Evolutionary conservation across 2,113 vertebrate genomes (phyloP), one percentile per base, ranked within the genome.

Genomic region (Anoura caudifer): DNA sequence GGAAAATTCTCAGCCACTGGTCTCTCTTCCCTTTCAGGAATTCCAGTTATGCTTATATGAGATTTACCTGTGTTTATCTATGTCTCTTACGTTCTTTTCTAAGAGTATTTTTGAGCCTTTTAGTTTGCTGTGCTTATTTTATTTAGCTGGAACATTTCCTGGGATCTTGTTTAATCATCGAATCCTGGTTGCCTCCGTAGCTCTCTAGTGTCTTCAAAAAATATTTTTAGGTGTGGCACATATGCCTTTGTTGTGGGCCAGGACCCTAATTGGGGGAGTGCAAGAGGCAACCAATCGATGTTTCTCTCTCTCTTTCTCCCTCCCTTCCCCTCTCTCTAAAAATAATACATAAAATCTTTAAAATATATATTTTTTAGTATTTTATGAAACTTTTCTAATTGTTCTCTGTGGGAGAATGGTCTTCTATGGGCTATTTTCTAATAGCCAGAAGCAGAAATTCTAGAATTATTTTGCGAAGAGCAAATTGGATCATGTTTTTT

Each of bases 131-230:
- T 72, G 45, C 72, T 59, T 79, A 82, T 77, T 93, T 41, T 84
- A 82, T 72, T 93, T 67, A 93, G n/a, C 70, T 81, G 82, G 47
- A 63, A 82, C 4, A 11, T 87, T 87, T 95, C 73, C 77, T 91
- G 65, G 77, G 28, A 41, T 81, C 65, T 95, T 95, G 45, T 77
- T 50, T 76, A 56, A 43, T 38, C 70, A 79, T 95, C 56, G 52
- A 90, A 45, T 86, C 13, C 59, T 91, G 19, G 16, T 92, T 96
- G 54, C 43, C 72, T 93, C 59, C 47, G 4, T 90, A 85, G 33
- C 56, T 83, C 59, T 91, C 59, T 14, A 28, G 63, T 82, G 43
- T 16, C 76, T 96, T 90, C 38, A 83, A 76, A 59, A 84, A 41
- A 43, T 72, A 56, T 72, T 90, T 90, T 90, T 63, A 63, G 26